Evolutionary conservation across 2,113 vertebrate genomes (phyloP), one percentile per base, ranked within the genome.

Genomic region (Archilochus colubris): DNA sequence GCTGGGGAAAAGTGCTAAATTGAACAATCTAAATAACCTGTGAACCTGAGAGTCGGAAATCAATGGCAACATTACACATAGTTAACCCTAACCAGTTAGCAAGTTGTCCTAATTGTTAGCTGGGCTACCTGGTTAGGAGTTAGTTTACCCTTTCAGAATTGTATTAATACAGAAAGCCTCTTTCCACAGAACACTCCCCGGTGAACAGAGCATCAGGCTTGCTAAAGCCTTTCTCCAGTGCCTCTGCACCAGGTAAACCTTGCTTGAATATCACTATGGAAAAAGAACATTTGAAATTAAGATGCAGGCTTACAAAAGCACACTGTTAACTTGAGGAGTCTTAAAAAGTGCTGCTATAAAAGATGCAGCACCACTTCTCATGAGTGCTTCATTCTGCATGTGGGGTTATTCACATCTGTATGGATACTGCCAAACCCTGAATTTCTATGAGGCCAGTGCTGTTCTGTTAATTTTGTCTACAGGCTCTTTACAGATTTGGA

Each of bases 71-170:
- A 84, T 89, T 87, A 30, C 88, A 83, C 55, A 64, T 62, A 88
- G 91, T 93, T 95, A 95, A 93, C 88, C 79, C 79, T 90, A 91
- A 95, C 82, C 73, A 90, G 91, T 88, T 96, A 86, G 79, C 72
- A 95, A 86, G 67, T 78, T 93, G 85, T 91, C 63, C 33, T 59
- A 94, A 55, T 91, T 87, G 89, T 91, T 95, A 30, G 8, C 28
- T 64, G 18, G 0, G 5, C 88, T 94, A 91, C 57, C 51, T 89
- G 85, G 53, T 90, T 90, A 75, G 36, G 44, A 68, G 53, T 28
- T 80, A 46, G 36, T 86, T 91, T 67, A 53, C 46, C 0, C 1
- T 77, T 87, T 83, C 67, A 78, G 73, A 77, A 59, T 23, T 53
- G 18, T 50, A 63, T 58, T 75, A 70, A 81, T 63, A 30, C 13